Base-by-base conservation (phyloP, 2,797 vertebrate genomes). In the Valencia hispanica region DNA sequence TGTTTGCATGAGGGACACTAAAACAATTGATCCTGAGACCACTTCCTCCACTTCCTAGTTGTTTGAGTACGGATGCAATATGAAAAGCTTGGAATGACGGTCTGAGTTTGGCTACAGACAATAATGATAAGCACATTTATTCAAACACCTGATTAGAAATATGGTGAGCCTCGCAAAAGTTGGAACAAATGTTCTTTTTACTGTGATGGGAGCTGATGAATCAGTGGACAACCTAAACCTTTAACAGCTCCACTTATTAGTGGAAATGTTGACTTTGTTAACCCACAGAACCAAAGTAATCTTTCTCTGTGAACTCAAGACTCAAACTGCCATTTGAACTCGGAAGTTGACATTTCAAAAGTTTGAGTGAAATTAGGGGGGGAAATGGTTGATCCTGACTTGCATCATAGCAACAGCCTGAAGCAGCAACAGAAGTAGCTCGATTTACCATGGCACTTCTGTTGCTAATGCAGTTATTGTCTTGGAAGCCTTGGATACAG, bases 21-120 rank as follows among this genome's bases (percentile, higher is more conserved):
- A 84, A 86, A 91, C 90, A 92, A 88, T 88, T 84, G 86, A 86
- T 87, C 79, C 43, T 7, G n/a, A 70, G 75, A 86, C 73, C 4
- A 69, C 85, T 92, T 94, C 86, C 93, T 90, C 75, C 80, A 85
- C 79, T 75, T 90, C 91, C 85, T 73, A 87, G 84, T 86, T 75
- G 55, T 61, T 66, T 55, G 34, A 72, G 48, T 66, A 17, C 88
- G 88, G 89, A 91, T 90, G 87, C 87, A 84, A 90, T 88, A 84
- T 80, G 41, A 85, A 80, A 84, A 77, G 65, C 47, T 74, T 1
- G 72, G 73, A 86, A 80, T 77, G 68, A 72, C 72, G 78, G 82
- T 89, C 75, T 32, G 53, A 73, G 77, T 53, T 72, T 30, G 51
- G 11, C 70, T 70, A 63, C 50, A 61, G 73, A 68, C 72, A 68